These are phyloP conservation scores for Spodoptera litura DNA, from an alignment of 1,140 invertebrate genomes.

Conservation along the genomic window DNA sequence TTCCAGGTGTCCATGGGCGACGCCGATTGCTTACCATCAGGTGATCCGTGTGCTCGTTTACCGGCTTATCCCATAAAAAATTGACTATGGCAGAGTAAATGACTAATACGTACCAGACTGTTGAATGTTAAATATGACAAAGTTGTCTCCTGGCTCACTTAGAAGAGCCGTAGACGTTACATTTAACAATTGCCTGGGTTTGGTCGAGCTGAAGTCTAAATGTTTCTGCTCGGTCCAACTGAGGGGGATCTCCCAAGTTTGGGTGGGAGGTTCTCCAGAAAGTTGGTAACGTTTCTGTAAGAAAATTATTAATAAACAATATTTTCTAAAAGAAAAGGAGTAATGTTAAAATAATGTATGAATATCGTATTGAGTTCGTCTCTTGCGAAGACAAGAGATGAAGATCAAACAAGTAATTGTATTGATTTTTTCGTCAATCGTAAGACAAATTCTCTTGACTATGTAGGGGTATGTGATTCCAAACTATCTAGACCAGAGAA, in stretches of 20 bases:
- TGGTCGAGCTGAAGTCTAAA: constrained; percentile 86
- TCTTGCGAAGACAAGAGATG: too few species aligned
- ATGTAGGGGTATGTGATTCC: too few species aligned
- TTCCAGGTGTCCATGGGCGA: too few species aligned
- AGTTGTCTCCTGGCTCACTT: constrained; percentile 79
- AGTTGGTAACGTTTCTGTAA: constrained; percentile 86
- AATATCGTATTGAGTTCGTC: too few species aligned
- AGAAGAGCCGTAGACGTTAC: constrained; percentile 63
- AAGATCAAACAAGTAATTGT: too few species aligned
- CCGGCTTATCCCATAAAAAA: too few species aligned
- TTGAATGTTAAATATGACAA: constrained; percentile 90
- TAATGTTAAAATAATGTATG: too few species aligned
- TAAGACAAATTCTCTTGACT: too few species aligned
- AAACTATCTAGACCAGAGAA: too few species aligned
- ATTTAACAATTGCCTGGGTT: constrained; percentile 78
- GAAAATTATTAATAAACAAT: constrained; percentile 3
- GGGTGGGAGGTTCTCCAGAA: constrained; percentile 64
- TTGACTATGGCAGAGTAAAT: background rate
- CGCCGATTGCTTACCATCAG: too few species aligned
- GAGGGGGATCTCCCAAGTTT: constrained; percentile 88
- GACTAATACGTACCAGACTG: constrained; percentile 86
- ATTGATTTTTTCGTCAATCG: too few species aligned
- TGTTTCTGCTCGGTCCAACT: constrained; percentile 85
- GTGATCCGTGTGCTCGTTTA: too few species aligned
- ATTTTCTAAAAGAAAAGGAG: background rate